phyloP scores from a whole-genome alignment of 1,140 invertebrate genomes.

The Drosophila lini region DNA sequence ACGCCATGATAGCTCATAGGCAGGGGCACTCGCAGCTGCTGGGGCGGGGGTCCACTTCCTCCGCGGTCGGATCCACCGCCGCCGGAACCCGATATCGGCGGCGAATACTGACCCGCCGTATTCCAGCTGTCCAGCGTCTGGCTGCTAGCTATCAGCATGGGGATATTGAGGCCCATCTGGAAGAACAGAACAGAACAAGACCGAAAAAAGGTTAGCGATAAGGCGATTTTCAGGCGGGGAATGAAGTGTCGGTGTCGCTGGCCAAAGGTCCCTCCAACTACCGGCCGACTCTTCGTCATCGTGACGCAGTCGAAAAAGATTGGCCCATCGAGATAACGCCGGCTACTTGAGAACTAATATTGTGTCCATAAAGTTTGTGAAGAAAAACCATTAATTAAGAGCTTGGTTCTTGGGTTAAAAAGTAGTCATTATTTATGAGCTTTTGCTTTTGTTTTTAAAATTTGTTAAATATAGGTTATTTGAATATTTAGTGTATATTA shows the following conservation, averaged over 20 bases:
- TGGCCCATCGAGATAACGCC: conserved; percentile 14
- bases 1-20: conserved; percentile 55
- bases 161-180: conserved; percentile 80
- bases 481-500: no score
- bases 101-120: conserved; percentile 74
- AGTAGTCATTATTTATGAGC: neutral
- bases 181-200: conserved; percentile 24
- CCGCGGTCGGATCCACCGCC: conserved; percentile 51
- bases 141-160: conserved; percentile 77
- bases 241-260: neutral
- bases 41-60: conserved; percentile 46
- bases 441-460: neutral
- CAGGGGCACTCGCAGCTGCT: conserved; percentile 66
- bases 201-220: conserved; percentile 19
- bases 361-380: neutral
- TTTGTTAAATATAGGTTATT: neutral
- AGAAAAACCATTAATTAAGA: conserved; percentile 7
- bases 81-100: conserved; percentile 62
- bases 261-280: conserved; percentile 30
- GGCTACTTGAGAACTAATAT: conserved; percentile 18
- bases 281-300: conserved; percentile 27
- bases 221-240: neutral
- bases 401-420: neutral
- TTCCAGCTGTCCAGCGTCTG: conserved; percentile 78
- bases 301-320: conserved; percentile 45